These are phyloP conservation scores for Ptilonorhynchus violaceus DNA, from an alignment of 2,113 vertebrate genomes.

Conservation along the genomic window DNA sequence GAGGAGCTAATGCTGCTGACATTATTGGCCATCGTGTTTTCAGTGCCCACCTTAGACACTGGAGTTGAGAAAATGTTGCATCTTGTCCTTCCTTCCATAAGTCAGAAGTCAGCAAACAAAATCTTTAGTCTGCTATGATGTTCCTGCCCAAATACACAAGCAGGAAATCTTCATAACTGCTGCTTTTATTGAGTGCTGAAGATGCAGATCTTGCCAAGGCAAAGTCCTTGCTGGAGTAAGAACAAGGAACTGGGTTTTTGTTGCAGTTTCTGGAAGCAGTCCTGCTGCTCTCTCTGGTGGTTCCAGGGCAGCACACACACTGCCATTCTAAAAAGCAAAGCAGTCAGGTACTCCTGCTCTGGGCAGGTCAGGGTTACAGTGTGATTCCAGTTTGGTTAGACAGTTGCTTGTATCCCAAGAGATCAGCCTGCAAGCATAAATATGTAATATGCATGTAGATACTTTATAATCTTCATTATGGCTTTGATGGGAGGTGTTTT, in stretches of 20 bases:
- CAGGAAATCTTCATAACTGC: background rate
- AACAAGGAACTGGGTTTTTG: background rate
- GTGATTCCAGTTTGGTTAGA: background rate
- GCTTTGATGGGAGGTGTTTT: background rate
- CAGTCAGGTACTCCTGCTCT: background rate
- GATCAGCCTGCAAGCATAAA: background rate
- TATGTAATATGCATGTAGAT: background rate
- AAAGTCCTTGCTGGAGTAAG: background rate
- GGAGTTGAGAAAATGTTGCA: background rate
- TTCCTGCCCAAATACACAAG: background rate
- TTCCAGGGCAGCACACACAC: background rate
- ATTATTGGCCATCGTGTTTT: accelerated
- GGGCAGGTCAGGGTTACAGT: background rate
- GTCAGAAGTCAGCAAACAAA: background rate
- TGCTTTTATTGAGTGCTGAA: background rate
- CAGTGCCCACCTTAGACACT: background rate
- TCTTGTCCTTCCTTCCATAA: background rate
- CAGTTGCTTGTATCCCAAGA: background rate
- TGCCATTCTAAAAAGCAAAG: background rate
- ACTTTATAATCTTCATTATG: background rate
- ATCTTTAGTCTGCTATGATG: background rate
- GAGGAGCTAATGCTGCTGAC: background rate
- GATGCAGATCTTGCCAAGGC: background rate
- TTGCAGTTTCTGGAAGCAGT: background rate
- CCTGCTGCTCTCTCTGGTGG: background rate